phyloP scores from a whole-genome alignment of 1,140 invertebrate genomes.

The Aphelenchoides fujianensis region DNA sequence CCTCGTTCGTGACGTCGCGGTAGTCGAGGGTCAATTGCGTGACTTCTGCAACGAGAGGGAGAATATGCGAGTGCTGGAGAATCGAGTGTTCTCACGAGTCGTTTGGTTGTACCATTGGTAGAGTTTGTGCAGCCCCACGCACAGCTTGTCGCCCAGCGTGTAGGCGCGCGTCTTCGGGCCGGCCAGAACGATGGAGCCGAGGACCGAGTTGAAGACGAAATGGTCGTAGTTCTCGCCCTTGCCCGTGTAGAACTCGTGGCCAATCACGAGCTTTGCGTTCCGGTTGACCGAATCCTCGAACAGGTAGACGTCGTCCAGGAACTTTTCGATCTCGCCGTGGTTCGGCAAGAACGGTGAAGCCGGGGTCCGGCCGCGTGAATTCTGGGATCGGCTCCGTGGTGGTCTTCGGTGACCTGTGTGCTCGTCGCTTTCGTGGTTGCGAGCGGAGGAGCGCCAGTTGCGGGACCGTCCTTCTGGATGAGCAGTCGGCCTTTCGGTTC shows the following conservation, averaged over 20 bases:
- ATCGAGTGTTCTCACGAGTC: too few species aligned
- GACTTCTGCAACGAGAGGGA: not conserved
- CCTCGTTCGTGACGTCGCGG: not conserved
- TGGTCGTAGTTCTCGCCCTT: not conserved
- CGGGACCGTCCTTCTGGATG: too few species aligned
- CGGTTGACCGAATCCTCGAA: not conserved
- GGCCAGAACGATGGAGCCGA: not conserved
- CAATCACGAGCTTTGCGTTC: not conserved
- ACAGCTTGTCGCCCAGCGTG: not conserved
- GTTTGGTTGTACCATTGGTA: constrained; percentile 3
- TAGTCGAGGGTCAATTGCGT: not conserved
- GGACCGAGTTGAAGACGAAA: not conserved
- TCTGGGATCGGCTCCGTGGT: too few species aligned
- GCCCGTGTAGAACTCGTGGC: not conserved
- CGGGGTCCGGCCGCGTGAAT: too few species aligned
- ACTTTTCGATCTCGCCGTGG: constrained; percentile 3
- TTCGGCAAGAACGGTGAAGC: too few species aligned
- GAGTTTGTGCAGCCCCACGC: constrained; percentile 2
- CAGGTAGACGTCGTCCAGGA: not conserved
- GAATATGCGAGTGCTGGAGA: too few species aligned
- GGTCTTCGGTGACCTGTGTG: too few species aligned
- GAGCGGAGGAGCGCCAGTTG: too few species aligned
- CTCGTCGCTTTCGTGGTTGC: too few species aligned
- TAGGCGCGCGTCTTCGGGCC: not conserved
- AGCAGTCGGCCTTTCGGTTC: too few species aligned